Base-by-base conservation (phyloP, 2,113 vertebrate species). In the cattle (Bos taurus) region DNA sequence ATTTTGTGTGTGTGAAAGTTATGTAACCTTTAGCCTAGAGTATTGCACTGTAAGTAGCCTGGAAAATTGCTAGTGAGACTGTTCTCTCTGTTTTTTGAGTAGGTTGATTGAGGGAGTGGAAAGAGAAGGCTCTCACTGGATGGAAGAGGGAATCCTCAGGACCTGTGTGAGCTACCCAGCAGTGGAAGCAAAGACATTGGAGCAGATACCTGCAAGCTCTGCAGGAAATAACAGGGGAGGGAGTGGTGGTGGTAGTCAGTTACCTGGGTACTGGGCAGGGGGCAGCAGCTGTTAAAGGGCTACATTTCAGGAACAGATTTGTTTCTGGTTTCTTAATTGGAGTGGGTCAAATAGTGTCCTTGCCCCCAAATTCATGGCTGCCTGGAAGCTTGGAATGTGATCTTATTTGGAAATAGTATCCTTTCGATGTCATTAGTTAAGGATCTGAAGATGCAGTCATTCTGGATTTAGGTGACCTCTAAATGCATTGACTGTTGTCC, bases 391-490 rank as follows among this genome's bases (percentile, higher is more conserved):
- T 50, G 77, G 15, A 43, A 25, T 33, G 28, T 78, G 48, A 83
- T n/a, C 21, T 88, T 85, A 88, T 93, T 94, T 95, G n/a, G 30
- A 89, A 95, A 77, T 25, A 50, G 40, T 48, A 52, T 78, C 48
- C 85, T 93, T 64, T 57, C n/a, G 12, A 11, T n/a, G 12, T 43
- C 59, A 48, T 56, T 60, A 92, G 11, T 85, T 11, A 74, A 59
- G 33, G 33, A 56, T 46, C 16, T 88, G 17, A 78, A 59, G 26
- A 80, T 56, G 17, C 48, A 81, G 48, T 59, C 10, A 40, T 91
- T 19, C 30, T 91, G n/a, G 17, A 78, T 78, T 46, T 86, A 46
- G 11, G n/a, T 93, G 30, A 36, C 19, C 50, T 82, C 40, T 54
- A 84, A 74, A 80, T 50, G 14, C 26, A 56, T 15, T 60, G 74